Conservation (phyloP, 2,797 vertebrate genomes). For the Lithobates pipiens region DNA sequence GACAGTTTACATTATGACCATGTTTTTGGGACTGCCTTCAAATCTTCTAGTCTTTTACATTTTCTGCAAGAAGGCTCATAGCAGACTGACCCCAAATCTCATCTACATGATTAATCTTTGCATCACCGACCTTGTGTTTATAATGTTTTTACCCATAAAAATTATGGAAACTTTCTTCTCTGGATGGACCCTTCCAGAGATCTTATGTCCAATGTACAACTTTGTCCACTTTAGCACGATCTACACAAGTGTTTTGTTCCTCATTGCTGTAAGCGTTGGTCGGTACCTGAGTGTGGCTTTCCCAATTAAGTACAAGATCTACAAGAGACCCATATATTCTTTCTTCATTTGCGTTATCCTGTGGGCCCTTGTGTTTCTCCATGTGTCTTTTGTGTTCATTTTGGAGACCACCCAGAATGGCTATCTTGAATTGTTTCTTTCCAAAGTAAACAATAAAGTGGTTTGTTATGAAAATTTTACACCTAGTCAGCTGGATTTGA, state of each 20-base stretch:
- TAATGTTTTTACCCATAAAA: slow-evolving; percentile 82
- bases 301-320: slow-evolving; percentile 83
- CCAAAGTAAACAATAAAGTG: slow-evolving; percentile 64
- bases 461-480: slow-evolving; percentile 81
- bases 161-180: slow-evolving; percentile 74
- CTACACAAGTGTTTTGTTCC: slow-evolving; percentile 82
- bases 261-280: slow-evolving; percentile 81
- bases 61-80: slow-evolving; percentile 76
- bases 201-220: slow-evolving; percentile 78
- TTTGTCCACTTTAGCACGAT: slow-evolving; percentile 82
- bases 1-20: slow-evolving; percentile 79
- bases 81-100: slow-evolving; percentile 84
- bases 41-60: slow-evolving; percentile 84
- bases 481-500: slow-evolving; percentile 70
- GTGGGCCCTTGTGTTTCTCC: slow-evolving; percentile 81
- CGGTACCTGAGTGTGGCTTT: slow-evolving; percentile 88
- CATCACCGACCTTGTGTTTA: slow-evolving; percentile 81
- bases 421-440: slow-evolving; percentile 71
- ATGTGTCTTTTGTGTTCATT: slow-evolving; percentile 76
- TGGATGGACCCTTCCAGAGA: slow-evolving; percentile 78
- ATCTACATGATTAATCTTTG: slow-evolving; percentile 88
- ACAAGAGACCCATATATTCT: slow-evolving; percentile 81
- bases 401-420: slow-evolving; percentile 71
- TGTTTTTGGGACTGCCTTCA: slow-evolving; percentile 83
- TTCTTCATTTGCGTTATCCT: slow-evolving; percentile 78